A percentile compares a stretch with the other conserved stretches of the same genome.
Conservation (phyloP, 2,113 vertebrate species). For the Lycaon pictus region DNA sequence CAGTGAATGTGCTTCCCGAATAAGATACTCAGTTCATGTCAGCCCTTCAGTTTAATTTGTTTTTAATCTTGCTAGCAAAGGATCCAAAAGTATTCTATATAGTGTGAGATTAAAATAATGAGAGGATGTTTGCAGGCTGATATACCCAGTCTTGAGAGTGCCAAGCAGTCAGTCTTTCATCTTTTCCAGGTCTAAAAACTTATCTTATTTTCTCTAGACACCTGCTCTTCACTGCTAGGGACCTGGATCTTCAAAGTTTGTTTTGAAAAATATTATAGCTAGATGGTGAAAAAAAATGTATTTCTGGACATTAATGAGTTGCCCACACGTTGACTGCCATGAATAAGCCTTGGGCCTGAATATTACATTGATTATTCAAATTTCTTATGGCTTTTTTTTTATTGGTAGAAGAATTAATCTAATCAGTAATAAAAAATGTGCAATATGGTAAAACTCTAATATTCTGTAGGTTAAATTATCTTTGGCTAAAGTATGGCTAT, state of each 20-base stretch:
- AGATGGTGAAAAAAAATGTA: not conserved
- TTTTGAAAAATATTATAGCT: not conserved
- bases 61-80: constrained; percentile 44
- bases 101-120: not conserved
- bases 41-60: not conserved
- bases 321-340: not conserved
- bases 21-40: not conserved
- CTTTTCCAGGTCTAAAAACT: not conserved
- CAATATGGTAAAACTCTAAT: not conserved
- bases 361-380: not conserved
- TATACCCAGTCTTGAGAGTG: not conserved
- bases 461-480: not conserved
- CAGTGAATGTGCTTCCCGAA: not conserved
- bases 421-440: not conserved
- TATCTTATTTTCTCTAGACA: constrained; percentile 55
- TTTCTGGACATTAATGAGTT: constrained; percentile 48
- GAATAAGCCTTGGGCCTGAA: not conserved
- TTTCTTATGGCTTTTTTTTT: constrained; percentile 46
- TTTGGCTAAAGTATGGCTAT: not conserved
- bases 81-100: not conserved
- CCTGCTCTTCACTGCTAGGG: not conserved
- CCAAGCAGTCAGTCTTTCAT: not conserved
- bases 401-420: not conserved
- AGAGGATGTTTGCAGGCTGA: not conserved
- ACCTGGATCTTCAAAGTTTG: constrained; percentile 18